Conservation (phyloP, 1,140 invertebrate genomes). For the Drosophila eugracilis region DNA sequence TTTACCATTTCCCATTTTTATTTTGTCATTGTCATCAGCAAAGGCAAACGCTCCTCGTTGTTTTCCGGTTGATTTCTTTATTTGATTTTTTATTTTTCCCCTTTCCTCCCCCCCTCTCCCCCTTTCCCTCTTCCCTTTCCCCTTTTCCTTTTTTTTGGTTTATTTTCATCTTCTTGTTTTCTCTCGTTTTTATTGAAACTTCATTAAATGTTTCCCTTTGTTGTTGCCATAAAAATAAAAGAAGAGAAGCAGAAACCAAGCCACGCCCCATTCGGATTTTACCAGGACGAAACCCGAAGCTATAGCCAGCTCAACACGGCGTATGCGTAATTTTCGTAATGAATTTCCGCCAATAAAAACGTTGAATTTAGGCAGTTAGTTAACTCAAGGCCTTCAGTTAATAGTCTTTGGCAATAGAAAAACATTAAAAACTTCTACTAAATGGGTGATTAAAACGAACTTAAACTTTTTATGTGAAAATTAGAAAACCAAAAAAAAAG, state of each 20-base stretch:
- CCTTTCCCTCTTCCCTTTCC: constrained; percentile 24
- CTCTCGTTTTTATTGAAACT: constrained; percentile 63
- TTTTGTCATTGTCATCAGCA: constrained; percentile 55
- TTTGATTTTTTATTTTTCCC: constrained; percentile 56
- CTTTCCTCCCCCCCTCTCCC: constrained; percentile 8
- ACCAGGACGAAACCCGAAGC: constrained; percentile 8
- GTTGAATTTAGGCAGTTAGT: background rate
- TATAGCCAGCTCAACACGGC: constrained; percentile 27
- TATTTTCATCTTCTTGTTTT: constrained; percentile 34
- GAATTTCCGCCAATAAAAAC: background rate
- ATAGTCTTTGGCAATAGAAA: constrained; percentile 1
- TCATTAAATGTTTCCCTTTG: constrained; percentile 68
- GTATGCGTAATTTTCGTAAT: constrained; percentile 44
- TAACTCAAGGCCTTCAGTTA: background rate
- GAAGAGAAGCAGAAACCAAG: constrained; percentile 6
- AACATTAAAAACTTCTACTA: constrained; percentile 16
- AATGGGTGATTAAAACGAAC: constrained; percentile 23
- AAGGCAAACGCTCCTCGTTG: constrained; percentile 21
- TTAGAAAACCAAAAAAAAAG: constrained; percentile 8
- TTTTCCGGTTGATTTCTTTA: constrained; percentile 64
- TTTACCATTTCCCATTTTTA: constrained; percentile 22
- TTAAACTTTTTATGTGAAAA: constrained; percentile 28
- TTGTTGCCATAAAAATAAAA: constrained; percentile 52
- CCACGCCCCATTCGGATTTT: constrained; percentile 38
- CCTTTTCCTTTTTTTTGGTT: constrained; percentile 16